These are phyloP conservation scores for Sepiola atlantica DNA, from an alignment of 2,888 invertebrate species.

Conservation along the genomic window DNA sequence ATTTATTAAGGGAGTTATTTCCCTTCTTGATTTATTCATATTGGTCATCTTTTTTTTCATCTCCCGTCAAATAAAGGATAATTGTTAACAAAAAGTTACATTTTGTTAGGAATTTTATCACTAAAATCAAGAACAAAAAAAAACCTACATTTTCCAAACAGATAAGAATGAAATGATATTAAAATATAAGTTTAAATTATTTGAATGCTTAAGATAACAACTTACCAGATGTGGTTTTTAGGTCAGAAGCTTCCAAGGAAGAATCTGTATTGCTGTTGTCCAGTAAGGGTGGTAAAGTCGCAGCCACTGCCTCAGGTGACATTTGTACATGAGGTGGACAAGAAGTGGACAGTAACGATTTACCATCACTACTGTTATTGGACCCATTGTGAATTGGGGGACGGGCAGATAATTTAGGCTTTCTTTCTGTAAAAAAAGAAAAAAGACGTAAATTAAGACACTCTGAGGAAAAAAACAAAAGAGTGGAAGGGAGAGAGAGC, in stretches of 20 bases:
- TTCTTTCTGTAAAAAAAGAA: conserved; percentile 62
- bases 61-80: neutral
- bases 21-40: neutral
- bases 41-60: neutral
- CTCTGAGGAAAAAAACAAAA: conserved; percentile 35
- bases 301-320: conserved; percentile 59
- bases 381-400: conserved; percentile 48
- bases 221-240: conserved; percentile 15
- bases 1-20: neutral
- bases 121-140: too few relatives aligned
- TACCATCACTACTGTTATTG: neutral
- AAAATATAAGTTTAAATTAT: neutral
- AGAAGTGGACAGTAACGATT: conserved; percentile 50
- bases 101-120: too few relatives aligned
- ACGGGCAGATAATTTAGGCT: conserved; percentile 58
- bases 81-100: too few relatives aligned
- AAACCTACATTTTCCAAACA: too few relatives aligned
- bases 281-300: conserved; percentile 57
- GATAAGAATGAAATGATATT: too few relatives aligned
- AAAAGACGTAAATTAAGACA: too few relatives aligned
- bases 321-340: conserved; percentile 55
- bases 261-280: conserved; percentile 50
- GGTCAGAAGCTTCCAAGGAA: conserved; percentile 23
- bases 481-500: too few relatives aligned
- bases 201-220: neutral